A percentile compares a stretch with the other conserved stretches of the same genome.
phyloP scores from a whole-genome alignment of 1,140 invertebrate species.

The Agrypnia vestita region DNA sequence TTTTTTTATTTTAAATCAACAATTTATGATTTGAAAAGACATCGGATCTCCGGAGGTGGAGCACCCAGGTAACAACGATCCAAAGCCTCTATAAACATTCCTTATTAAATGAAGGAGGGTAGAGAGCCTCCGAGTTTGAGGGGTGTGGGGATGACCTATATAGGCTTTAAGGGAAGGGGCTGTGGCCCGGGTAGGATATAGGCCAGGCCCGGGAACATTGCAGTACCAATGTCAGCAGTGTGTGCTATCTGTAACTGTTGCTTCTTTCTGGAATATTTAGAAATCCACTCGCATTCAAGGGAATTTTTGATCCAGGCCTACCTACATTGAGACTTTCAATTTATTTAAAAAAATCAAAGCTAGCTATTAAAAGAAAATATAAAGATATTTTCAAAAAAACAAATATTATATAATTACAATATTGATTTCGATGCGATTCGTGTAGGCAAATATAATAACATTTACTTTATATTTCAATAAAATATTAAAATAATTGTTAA shows the following conservation, averaged over 20 bases:
- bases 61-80: too few species aligned
- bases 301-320: neutral
- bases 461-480: too few species aligned
- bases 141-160: constrained; percentile 24
- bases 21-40: too few species aligned
- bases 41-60: too few species aligned
- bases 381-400: neutral
- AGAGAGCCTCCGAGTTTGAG: too few species aligned
- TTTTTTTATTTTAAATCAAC: too few species aligned
- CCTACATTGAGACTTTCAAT: neutral
- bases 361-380: neutral
- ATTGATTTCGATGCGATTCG: too few species aligned
- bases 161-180: constrained; percentile 3
- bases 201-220: constrained; percentile 27
- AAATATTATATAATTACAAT: too few species aligned
- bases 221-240: constrained; percentile 37
- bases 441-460: too few species aligned
- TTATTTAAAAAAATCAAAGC: neutral
- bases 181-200: constrained; percentile 17
- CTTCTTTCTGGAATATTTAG: neutral
- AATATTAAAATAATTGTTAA: too few species aligned
- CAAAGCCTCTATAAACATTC: neutral
- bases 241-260: constrained; percentile 18
- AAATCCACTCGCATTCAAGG: neutral
- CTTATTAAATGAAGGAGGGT: constrained; percentile 15